These are phyloP conservation scores for Burhinus bistriatus DNA, from an alignment of 2,113 vertebrate genomes.

Conservation along the genomic window DNA sequence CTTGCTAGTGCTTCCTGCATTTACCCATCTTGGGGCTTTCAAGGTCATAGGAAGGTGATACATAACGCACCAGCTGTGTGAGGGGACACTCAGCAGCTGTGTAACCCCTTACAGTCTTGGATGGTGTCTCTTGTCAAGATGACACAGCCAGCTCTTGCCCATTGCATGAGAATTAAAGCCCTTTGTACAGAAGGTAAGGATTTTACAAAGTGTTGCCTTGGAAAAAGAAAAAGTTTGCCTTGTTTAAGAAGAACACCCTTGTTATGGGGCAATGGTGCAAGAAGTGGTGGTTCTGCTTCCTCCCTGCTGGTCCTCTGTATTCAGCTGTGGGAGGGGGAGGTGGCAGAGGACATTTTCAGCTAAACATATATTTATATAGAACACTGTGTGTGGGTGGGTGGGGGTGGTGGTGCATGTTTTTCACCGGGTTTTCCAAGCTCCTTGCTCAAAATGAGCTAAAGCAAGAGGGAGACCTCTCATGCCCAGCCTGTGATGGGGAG, in stretches of 20 bases:
- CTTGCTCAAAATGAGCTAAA: not conserved
- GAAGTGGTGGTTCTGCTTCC: not conserved
- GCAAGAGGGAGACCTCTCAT: rapidly evolving
- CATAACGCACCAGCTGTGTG: rapidly evolving
- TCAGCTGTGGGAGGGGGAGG: rapidly evolving
- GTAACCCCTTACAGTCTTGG: not conserved
- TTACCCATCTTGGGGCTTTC: rapidly evolving
- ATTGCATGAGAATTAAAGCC: not conserved
- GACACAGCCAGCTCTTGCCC: not conserved
- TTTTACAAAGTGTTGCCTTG: rapidly evolving
- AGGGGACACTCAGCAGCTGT: no score
- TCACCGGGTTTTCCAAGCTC: not conserved
- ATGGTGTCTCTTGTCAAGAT: not conserved
- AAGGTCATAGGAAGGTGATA: rapidly evolving
- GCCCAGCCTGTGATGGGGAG: not conserved
- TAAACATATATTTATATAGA: rapidly evolving
- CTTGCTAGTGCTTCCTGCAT: not conserved
- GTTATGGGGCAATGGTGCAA: not conserved
- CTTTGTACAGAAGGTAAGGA: not conserved
- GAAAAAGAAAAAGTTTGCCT: not conserved
- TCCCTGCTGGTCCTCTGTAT: not conserved
- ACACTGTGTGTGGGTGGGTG: rapidly evolving
- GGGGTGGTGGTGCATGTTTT: not conserved
- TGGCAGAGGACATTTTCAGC: not conserved
- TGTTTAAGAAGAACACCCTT: not conserved